A percentile compares a stretch with the other conserved stretches of the same genome.
phyloP scores from a whole-genome alignment of 2,888 invertebrate species.

The Hyppa rectilinea region DNA sequence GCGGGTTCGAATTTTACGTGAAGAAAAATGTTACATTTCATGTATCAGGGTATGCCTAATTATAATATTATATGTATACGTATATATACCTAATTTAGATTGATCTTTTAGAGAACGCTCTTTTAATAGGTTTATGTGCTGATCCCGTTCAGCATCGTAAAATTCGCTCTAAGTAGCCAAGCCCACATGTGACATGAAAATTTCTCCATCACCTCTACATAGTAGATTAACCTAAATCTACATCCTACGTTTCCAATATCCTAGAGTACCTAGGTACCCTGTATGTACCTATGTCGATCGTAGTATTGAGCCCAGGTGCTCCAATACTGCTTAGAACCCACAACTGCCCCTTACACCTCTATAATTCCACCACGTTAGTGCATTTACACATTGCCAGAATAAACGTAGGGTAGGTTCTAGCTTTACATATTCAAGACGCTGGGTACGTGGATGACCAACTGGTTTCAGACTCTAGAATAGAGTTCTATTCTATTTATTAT shows the following conservation, averaged over 20 bases:
- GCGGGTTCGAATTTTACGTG: too few relatives aligned
- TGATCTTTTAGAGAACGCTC: too few relatives aligned
- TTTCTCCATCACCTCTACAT: neutral
- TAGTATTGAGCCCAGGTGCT: constrained; percentile 38
- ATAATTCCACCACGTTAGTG: neutral
- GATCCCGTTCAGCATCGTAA: too few relatives aligned
- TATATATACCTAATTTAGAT: too few relatives aligned
- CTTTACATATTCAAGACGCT: neutral
- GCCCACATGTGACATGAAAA: neutral
- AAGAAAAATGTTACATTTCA: too few relatives aligned
- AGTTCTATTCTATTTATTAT: too few relatives aligned
- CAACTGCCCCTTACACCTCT: constrained; percentile 10
- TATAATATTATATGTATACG: too few relatives aligned
- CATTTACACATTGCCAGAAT: constrained; percentile 1
- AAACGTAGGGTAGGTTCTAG: neutral
- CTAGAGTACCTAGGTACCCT: neutral
- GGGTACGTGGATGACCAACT: neutral
- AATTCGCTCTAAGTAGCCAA: neutral
- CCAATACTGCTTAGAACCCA: constrained; percentile 30
- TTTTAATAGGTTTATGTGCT: too few relatives aligned
- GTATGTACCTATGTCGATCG: constrained; percentile 5
- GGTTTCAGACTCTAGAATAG: neutral
- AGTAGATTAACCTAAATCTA: constrained; percentile 16
- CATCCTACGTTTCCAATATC: constrained; percentile 14
- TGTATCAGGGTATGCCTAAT: too few relatives aligned